These are phyloP conservation scores for Eupleurogrammus muticus DNA, from an alignment of 2,797 vertebrate genomes.

Conservation along the genomic window DNA sequence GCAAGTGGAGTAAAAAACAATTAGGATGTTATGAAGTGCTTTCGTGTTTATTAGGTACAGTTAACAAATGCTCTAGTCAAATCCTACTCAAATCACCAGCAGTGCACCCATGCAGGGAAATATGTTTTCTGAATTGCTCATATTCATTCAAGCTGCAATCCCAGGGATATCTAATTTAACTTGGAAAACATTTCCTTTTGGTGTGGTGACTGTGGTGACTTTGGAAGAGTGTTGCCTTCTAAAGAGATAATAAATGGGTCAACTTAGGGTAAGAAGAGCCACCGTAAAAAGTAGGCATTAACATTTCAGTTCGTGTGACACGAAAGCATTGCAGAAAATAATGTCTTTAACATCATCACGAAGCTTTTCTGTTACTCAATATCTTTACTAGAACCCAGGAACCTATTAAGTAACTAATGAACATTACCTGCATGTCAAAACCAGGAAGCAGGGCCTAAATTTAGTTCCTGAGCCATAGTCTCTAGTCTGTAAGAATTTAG, in stretches of 20 bases:
- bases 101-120: conserved; percentile 15
- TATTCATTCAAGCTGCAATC: conserved; percentile 9
- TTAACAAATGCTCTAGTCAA: conserved; percentile 41
- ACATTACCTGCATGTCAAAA: neutral
- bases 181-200: conserved; percentile 22
- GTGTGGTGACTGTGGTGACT: neutral
- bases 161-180: conserved; percentile 23
- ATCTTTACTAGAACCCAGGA: conserved; percentile 5
- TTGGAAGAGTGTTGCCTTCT: neutral
- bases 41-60: conserved; percentile 23
- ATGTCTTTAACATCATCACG: neutral
- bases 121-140: conserved; percentile 3
- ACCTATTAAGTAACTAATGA: neutral
- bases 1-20: conserved; percentile 67
- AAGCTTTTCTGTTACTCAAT: neutral
- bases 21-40: conserved; percentile 45
- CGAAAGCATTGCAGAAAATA: neutral
- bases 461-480: no score
- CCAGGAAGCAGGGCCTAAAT: neutral
- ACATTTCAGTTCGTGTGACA: neutral
- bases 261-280: conserved; percentile 1
- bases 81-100: conserved; percentile 20
- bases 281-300: neutral
- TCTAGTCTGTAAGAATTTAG: neutral
- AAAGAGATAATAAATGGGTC: neutral